Evolutionary conservation across 2,113 vertebrate species (phyloP).

Genomic region (Nesospiza acunhae): DNA sequence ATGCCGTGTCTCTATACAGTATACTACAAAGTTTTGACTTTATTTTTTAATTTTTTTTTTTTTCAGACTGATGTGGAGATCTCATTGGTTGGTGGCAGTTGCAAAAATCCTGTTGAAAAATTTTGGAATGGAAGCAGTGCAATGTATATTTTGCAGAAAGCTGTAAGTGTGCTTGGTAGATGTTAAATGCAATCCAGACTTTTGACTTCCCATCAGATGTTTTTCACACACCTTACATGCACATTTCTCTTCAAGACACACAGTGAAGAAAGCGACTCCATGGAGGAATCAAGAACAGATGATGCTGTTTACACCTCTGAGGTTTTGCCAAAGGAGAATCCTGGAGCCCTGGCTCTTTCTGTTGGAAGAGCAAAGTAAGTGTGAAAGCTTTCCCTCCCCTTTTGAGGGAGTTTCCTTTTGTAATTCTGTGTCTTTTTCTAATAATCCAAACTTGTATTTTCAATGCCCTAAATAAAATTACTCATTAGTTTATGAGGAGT

Average conservation of each 20-base stretch:
- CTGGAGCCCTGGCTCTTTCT: constrained; percentile 76
- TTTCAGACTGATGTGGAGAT: constrained; percentile 79
- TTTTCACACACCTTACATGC: not conserved
- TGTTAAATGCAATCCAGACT: not conserved
- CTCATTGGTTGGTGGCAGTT: constrained; percentile 58
- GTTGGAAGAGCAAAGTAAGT: constrained; percentile 88
- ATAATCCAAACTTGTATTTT: not conserved
- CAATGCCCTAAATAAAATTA: not conserved
- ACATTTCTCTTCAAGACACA: constrained; percentile 30
- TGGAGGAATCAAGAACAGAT: constrained; percentile 46
- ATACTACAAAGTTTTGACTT: not conserved
- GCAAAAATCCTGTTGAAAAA: constrained; percentile 68
- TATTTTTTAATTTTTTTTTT: not conserved
- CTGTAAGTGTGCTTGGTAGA: constrained; percentile 68
- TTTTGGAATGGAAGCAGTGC: constrained; percentile 71
- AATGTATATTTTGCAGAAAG: constrained; percentile 83
- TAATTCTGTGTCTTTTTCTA: not conserved
- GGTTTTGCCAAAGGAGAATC: constrained; percentile 42
- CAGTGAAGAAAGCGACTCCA: constrained; percentile 31
- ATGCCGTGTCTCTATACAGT: not conserved
- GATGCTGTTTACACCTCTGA: constrained; percentile 49
- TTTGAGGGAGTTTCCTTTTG: not conserved
- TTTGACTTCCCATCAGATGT: not conserved
- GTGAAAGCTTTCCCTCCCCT: not conserved
- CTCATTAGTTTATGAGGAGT: not conserved